Base-by-base conservation (phyloP, 2,113 vertebrate species). In the Cricetomys ansorgei region DNA sequence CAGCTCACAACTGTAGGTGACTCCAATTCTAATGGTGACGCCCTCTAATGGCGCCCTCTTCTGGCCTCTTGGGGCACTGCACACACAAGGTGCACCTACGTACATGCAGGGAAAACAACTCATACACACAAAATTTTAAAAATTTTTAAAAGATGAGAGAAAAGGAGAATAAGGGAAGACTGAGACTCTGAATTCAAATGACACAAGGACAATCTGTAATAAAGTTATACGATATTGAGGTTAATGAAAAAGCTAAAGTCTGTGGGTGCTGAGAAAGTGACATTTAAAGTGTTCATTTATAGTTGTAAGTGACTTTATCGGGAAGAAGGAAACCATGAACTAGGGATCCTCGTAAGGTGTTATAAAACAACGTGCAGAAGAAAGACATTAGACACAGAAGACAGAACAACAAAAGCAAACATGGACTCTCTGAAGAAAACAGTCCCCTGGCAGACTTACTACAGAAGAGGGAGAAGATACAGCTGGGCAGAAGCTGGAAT, bases 301-400 rank as follows among this genome's bases (percentile, higher is more conserved):
- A 76, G 84, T 62, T 88, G 84, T 75, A 73, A 73, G 84, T 72
- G 10, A 48, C 45, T 94, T 93, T 80, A 90, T 55, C 75, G 86
- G 25, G 77, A 76, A 80, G 6, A 5, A 69, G 72, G 67, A 85
- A 91, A 45, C 65, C 73, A 85, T 69, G 10, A 67, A 57, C 23
- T 62, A 83, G 72, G 3, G 21, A 57, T 64, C 34, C 57, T 81
- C 55, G 92, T 81, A 90, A 88, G 43, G 69, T 27, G 19, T 40
- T 53, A 70, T 83, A 77, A 92, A 83, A 45, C 23, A 85, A 50
- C n/a, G 69, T 53, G 64, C 0, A 37, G 65, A 90, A 89, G 73
- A 81, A 85, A 79, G 53, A 62, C 11, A 40, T 4, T 29, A 2
- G 83, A 81, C 81, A 40, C 59, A 67, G 3, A 75, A 29, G 88